A percentile compares a stretch with the other conserved stretches of the same genome.
Conservation (phyloP, 35 echinoderm and acorn worm species). For the Anneissia japonica region DNA sequence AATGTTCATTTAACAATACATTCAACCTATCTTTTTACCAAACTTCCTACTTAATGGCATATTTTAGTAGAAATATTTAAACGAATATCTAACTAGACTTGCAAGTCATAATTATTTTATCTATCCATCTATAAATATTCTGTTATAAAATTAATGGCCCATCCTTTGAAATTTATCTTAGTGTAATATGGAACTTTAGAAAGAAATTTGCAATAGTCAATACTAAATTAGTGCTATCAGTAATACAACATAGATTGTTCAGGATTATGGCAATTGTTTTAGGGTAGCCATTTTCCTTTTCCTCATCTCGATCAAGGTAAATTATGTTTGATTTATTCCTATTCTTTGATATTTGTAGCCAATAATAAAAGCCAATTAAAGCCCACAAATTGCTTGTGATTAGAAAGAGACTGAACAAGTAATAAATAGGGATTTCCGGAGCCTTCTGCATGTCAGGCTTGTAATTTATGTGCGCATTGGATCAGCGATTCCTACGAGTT, state of each 20-base stretch:
- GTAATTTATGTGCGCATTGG: too few species aligned
- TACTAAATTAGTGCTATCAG: too few species aligned
- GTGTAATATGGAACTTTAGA: background rate
- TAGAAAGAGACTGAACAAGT: background rate
- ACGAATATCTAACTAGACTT: background rate
- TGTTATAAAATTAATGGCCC: background rate
- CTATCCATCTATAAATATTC: background rate
- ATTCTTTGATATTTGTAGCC: background rate
- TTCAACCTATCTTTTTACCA: background rate
- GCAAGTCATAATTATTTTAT: background rate
- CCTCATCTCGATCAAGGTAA: background rate
- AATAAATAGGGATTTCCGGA: background rate
- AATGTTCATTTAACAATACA: background rate
- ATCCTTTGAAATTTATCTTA: background rate
- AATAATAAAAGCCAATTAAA: background rate
- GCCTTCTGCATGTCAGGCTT: background rate
- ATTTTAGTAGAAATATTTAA: background rate
- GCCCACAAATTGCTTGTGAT: background rate
- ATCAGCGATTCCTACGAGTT: too few species aligned
- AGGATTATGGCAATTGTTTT: background rate
- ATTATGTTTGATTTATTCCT: background rate
- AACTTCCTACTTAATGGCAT: background rate
- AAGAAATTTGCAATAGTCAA: too few species aligned
- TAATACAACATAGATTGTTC: too few species aligned
- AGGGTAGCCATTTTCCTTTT: background rate